phyloP scores from a whole-genome alignment of 1,140 invertebrate genomes.

The Leptoteleia sp. region DNA sequence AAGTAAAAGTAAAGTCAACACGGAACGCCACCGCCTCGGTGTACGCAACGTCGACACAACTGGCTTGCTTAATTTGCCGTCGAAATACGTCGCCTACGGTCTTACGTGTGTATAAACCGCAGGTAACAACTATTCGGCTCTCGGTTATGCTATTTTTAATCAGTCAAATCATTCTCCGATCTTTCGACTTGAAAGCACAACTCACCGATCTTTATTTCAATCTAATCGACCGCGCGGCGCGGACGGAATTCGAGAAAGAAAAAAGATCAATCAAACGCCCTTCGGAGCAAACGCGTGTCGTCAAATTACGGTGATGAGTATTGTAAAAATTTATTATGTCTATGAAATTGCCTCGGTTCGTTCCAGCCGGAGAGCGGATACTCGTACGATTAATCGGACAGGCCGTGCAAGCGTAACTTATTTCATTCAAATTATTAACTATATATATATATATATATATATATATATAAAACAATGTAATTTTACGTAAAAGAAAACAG shows the following conservation, averaged over 20 bases:
- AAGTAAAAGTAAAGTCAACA: conserved; percentile 70
- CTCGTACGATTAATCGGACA: no score
- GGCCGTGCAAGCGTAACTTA: no score
- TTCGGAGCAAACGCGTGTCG: background rate
- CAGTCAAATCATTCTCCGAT: conserved; percentile 49
- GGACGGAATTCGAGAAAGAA: background rate
- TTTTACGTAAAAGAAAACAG: no score
- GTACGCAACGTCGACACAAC: conserved; percentile 55
- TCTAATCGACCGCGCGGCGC: conserved; percentile 38
- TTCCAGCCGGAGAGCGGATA: no score
- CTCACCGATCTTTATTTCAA: conserved; percentile 49
- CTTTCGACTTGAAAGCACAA: conserved; percentile 36
- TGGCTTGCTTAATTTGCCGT: conserved; percentile 60
- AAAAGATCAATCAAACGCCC: conserved; percentile 30
- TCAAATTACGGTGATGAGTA: conserved; percentile 2
- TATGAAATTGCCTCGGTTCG: no score
- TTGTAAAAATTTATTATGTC: no score
- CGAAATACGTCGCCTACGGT: conserved; percentile 56
- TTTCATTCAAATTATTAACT: no score
- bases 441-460: no score
- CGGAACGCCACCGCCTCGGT: conserved; percentile 35
- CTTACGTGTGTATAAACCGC: conserved; percentile 32
- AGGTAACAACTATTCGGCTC: conserved; percentile 51
- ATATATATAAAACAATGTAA: no score
- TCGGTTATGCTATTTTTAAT: conserved; percentile 60